Evolutionary conservation across 2,797 vertebrate genomes (phyloP).

Genomic region (Anniella stebbinsi): DNA sequence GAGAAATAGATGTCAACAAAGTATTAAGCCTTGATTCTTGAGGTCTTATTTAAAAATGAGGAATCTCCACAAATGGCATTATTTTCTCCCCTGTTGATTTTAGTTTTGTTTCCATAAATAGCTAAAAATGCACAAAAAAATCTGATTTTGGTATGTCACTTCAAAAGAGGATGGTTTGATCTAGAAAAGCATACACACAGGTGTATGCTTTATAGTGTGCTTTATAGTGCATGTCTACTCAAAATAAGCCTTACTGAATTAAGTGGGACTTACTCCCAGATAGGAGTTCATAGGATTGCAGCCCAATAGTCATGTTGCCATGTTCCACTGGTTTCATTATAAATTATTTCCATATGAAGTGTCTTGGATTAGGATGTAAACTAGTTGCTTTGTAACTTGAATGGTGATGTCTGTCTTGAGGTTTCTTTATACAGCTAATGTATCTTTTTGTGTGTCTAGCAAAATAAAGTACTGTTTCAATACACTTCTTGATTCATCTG

Average conservation of each 20-base stretch:
- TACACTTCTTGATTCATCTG: not conserved
- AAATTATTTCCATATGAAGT: not conserved
- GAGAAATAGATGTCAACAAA: slow-evolving; percentile 5
- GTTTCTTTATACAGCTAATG: not conserved
- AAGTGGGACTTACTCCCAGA: not conserved
- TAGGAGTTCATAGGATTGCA: not conserved
- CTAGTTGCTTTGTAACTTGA: not conserved
- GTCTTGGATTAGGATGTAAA: not conserved
- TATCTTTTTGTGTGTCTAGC: slow-evolving; percentile 14
- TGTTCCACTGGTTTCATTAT: not conserved
- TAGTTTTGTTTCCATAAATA: not conserved
- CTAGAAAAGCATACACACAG: accelerated
- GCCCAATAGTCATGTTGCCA: not conserved
- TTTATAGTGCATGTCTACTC: not conserved
- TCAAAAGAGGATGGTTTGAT: not conserved
- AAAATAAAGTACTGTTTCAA: not conserved
- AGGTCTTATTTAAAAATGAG: not conserved
- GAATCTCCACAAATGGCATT: not conserved
- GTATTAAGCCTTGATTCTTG: not conserved
- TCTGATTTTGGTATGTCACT: not conserved
- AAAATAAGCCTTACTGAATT: not conserved
- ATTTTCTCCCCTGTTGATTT: not conserved
- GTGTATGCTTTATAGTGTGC: not conserved
- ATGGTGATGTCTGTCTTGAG: not conserved
- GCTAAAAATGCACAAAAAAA: not conserved